Evolutionary conservation across 2,113 vertebrate species (phyloP), one percentile per base, ranked within the genome.

Genomic region (Prunella himalayana): DNA sequence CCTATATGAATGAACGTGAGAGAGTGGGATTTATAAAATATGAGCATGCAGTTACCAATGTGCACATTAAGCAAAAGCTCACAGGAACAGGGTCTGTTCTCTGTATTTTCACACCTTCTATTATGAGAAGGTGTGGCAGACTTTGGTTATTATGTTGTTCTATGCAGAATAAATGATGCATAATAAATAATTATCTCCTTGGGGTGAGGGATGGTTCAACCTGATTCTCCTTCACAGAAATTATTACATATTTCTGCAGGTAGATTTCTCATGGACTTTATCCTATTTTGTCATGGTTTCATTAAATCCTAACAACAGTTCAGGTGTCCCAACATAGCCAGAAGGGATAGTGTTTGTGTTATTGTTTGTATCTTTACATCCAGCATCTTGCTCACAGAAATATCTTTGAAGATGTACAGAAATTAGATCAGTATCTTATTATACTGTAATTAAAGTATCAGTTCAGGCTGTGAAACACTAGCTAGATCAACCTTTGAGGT

Each of bases 361-460:
- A 35, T 84, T 85, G 72, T 88, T 96, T 88, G 30, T 72, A 83
- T 37, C 73, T 54, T 82, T 68, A 68, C 20, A 47, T 90, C 56
- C 85, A 70, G 68, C 35, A 30, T 87, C 72, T 92, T 83, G 66
- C 82, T 94, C 77, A 77, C 71, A 88, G 89, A 94, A 92, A 85
- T 88, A 41, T 33, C 81, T 82, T 66, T 42, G 70, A 86, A 88
- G 75, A 71, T 83, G 47, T 79, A 93, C 64, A 75, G 82, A 78
- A 94, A 87, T 88, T 82, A 95, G 93, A 92, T 82, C 56, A 27
- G 69, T 75, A 91, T 97, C 91, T 95, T 89, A 94, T 95, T 91
- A 85, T 39, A 66, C 60, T 63, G 27, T 94, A 95, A 97, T 97
- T 97, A 97, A 97, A 94, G 42, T 80, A 95, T 95, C 72, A 57